Evolutionary conservation across 2,797 vertebrate genomes (phyloP).

Genomic region (Spea hammondii): DNA sequence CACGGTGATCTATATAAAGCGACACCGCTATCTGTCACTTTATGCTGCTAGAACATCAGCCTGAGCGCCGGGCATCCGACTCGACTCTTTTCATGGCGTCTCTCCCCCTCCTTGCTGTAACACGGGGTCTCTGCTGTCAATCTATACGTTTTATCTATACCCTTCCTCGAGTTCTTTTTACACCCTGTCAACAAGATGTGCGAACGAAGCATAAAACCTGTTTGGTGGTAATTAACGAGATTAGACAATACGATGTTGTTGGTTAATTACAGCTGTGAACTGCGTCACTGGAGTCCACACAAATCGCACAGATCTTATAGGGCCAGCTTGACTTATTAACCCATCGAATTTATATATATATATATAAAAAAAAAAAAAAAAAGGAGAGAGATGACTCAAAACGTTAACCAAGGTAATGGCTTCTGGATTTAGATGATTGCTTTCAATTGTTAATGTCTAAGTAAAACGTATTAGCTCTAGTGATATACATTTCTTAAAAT

Average conservation of each 20-base stretch:
- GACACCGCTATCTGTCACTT: no score
- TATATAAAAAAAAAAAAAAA: no score
- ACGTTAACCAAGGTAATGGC: no score
- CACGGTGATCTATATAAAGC: no score
- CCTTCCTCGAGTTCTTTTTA: constrained; percentile 35
- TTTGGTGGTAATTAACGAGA: constrained; percentile 42
- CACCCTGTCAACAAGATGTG: constrained; percentile 22
- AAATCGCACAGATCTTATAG: constrained; percentile 4
- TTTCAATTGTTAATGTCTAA: no score
- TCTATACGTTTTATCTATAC: constrained; percentile 23
- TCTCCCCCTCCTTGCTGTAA: not conserved
- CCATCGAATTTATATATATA: not conserved
- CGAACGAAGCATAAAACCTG: constrained; percentile 40
- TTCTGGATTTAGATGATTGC: no score
- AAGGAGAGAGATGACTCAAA: no score
- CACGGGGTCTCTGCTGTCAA: constrained; percentile 2
- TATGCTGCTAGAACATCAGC: not conserved
- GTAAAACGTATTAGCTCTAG: no score
- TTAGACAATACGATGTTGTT: constrained; percentile 45
- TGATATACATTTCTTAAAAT: no score
- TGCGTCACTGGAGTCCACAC: constrained; percentile 34
- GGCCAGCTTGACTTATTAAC: not conserved
- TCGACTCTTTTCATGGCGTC: not conserved
- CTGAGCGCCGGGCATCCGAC: not conserved
- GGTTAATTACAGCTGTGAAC: constrained; percentile 47